Base-by-base conservation (phyloP, 2,888 invertebrate species). In the Furcula furcula region DNA sequence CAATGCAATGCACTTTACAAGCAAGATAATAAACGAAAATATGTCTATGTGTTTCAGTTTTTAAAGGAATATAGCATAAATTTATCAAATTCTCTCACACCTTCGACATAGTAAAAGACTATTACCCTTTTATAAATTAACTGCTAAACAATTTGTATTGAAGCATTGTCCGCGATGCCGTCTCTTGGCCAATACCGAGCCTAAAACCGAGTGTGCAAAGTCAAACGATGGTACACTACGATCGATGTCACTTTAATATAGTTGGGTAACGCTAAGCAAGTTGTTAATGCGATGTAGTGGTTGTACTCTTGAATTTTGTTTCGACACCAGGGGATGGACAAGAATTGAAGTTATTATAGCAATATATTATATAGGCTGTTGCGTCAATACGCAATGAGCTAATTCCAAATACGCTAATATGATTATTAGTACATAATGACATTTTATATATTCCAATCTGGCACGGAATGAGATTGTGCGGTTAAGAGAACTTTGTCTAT, bases 161-260 rank as follows among this genome's bases (percentile, higher is more conserved):
- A n/a, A n/a, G n/a, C n/a, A n/a, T n/a, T n/a, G 1, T 16, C 4
- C n/a, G 7, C n/a, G 19, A 10, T 3, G 1, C 26, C 14, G 9
- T 9, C 26, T 14, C 26, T n/a, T 14, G 14, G 14, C 7, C 14
- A 9, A 26, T 6, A 36, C 34, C 43, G 31, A 51, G 48, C 58
- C 55, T 34, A 56, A 56, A 58, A 52, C 43, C 43, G 37, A 55
- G 45, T 55, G 50, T 54, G 50, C 38, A 40, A 34, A 47, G 60
- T 59, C 56, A 55, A 50, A 59, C 45, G 52, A 57, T 55, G 56
- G 39, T 39, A 40, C 52, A 40, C 39, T 20, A 20, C 7, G 7
- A 10, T 10, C 22, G 7, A 3, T 10, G 22, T n/a, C n/a, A n/a
- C n/a, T n/a, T n/a, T n/a, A n/a, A 56, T 55, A 35, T 16, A 32